A percentile compares a stretch with the other conserved stretches of the same genome.
phyloP scores from a whole-genome alignment of 2,113 vertebrate genomes.

The Gallinago jamesoni region DNA sequence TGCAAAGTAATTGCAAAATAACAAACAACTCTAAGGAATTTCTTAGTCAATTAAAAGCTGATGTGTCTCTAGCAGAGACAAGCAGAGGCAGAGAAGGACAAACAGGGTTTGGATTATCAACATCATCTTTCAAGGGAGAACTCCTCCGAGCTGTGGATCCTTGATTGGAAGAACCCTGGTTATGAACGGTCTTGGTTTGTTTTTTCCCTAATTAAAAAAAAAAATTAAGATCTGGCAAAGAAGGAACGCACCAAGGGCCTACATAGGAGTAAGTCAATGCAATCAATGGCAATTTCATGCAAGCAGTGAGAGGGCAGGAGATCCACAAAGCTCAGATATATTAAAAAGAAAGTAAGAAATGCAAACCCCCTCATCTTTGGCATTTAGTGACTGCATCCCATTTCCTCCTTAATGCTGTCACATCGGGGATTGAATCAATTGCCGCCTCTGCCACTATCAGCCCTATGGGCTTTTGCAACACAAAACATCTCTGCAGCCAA shows the following conservation, averaged over 20 bases:
- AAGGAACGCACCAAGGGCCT: neutral
- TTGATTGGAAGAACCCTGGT: neutral
- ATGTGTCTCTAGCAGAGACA: neutral
- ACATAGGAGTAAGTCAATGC: neutral
- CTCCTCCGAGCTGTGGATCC: neutral
- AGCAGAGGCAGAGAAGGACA: neutral
- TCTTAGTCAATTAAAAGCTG: constrained; percentile 21
- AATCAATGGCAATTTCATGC: neutral
- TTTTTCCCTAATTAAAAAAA: neutral
- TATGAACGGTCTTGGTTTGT: neutral
- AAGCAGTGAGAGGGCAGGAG: neutral
- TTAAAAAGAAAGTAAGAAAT: neutral
- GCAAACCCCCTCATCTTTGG: neutral
- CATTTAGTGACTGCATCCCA: neutral
- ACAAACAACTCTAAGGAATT: constrained; percentile 17
- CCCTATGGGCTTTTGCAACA: neutral
- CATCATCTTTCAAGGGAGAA: neutral
- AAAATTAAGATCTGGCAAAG: neutral
- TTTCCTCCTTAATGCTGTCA: neutral
- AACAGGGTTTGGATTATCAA: neutral
- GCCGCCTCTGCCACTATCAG: neutral
- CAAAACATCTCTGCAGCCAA: neutral
- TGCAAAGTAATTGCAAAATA: constrained; percentile 53
- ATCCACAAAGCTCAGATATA: neutral
- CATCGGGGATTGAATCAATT: neutral